Evolutionary conservation across 2,888 invertebrate species (phyloP).

Genomic region (Aricia artaxerxes): DNA sequence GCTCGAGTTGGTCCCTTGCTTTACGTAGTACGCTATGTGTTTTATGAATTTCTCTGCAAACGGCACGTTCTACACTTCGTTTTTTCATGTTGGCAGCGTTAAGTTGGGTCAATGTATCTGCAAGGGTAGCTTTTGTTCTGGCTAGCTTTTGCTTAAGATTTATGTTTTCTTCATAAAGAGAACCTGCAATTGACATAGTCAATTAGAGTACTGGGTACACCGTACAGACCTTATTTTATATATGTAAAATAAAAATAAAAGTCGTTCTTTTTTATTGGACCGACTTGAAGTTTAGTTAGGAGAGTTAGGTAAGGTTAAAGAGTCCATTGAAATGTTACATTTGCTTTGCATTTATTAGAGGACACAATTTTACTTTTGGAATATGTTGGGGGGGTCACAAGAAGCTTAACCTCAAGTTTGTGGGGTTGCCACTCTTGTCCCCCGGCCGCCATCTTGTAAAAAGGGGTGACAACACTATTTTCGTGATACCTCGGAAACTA

Average conservation of each 20-base stretch:
- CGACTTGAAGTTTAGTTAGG: background rate
- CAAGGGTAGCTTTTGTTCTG: slow-evolving; percentile 86
- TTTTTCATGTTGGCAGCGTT: slow-evolving; percentile 89
- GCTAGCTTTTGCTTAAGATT: slow-evolving; percentile 85
- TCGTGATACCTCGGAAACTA: too few relatives aligned
- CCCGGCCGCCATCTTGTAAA: too few relatives aligned
- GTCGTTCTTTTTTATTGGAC: background rate
- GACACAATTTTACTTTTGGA: too few relatives aligned
- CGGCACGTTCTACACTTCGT: slow-evolving; percentile 90
- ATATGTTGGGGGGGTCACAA: too few relatives aligned
- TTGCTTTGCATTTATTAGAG: too few relatives aligned
- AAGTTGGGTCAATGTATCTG: slow-evolving; percentile 88
- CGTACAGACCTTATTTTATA: background rate
- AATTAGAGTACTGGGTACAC: background rate
- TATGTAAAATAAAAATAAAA: background rate
- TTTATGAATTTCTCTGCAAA: slow-evolving; percentile 89
- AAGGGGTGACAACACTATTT: too few relatives aligned
- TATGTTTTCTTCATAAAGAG: slow-evolving; percentile 83
- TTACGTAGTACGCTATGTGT: slow-evolving; percentile 88
- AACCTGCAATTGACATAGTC: slow-evolving; percentile 53
- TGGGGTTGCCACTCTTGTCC: too few relatives aligned
- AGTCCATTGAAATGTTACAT: too few relatives aligned
- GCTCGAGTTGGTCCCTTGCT: slow-evolving; percentile 87
- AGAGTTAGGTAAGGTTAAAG: background rate
- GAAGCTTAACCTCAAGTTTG: too few relatives aligned